These are phyloP conservation scores for Acipenser ruthenus DNA, from an alignment of 2,797 vertebrate species.

Conservation along the genomic window DNA sequence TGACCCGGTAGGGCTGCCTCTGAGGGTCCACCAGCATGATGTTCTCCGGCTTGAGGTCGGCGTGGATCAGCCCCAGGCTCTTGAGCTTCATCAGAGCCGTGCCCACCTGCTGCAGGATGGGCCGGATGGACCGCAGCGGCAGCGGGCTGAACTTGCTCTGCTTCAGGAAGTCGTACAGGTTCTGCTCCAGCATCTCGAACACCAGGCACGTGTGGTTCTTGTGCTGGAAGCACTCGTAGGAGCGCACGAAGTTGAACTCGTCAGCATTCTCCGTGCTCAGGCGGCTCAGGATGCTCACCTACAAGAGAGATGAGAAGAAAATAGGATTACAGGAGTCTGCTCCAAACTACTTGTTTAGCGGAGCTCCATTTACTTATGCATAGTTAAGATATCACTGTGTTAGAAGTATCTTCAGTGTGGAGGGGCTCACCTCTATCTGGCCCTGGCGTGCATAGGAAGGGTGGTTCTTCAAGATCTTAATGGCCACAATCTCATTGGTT, in stretches of 20 bases:
- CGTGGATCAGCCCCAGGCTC: constrained; percentile 90
- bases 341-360: no score
- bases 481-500: constrained; percentile 95
- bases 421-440: constrained; percentile 80
- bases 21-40: constrained; percentile 95
- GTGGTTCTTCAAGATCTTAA: constrained; percentile 96
- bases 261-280: constrained; percentile 94
- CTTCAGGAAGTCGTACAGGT: constrained; percentile 95
- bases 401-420: no score
- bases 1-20: constrained; percentile 90
- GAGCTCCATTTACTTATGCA: no score
- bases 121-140: constrained; percentile 90
- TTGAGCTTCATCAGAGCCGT: constrained; percentile 95
- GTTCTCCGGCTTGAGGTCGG: constrained; percentile 94
- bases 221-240: constrained; percentile 98
- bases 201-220: constrained; percentile 98
- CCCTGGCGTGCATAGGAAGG: constrained; percentile 94
- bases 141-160: constrained; percentile 97
- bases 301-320: neutral
- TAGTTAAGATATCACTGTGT: no score
- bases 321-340: neutral
- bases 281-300: constrained; percentile 94
- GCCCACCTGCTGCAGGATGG: constrained; percentile 92
- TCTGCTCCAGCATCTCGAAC: constrained; percentile 98
- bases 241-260: constrained; percentile 95